A percentile compares a stretch with the other conserved stretches of the same genome.
These are phyloP conservation scores for Hydrolagus colliei DNA, from an alignment of 2,797 vertebrate species.

Conservation along the genomic window DNA sequence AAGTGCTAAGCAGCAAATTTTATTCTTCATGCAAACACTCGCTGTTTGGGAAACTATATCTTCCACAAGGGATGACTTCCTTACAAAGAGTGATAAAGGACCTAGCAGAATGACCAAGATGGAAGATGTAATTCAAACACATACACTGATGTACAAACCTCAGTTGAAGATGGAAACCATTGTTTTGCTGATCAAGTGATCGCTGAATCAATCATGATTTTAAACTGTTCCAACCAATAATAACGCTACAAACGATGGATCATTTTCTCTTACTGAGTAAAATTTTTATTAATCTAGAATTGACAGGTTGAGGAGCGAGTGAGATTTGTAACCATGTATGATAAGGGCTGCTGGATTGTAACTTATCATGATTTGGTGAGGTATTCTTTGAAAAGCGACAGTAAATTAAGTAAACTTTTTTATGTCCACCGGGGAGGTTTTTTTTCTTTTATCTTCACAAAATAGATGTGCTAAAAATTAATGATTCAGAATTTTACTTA, in stretches of 20 bases:
- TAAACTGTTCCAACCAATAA: conserved; percentile 23
- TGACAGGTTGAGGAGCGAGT: conserved; percentile 44
- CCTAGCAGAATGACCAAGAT: conserved; percentile 10
- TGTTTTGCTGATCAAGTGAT: not conserved
- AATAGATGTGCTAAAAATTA: conserved; percentile 66
- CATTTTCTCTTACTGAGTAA: conserved; percentile 22
- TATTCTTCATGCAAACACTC: conserved; percentile 68
- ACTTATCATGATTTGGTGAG: conserved; percentile 45
- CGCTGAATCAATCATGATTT: conserved; percentile 20
- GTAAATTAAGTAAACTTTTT: conserved; percentile 54
- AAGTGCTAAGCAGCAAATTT: conserved; percentile 66
- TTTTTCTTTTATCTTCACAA: conserved; percentile 68
- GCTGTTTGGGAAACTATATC: conserved; percentile 60
- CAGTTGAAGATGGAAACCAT: conserved; percentile 4
- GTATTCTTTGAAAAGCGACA: conserved; percentile 48
- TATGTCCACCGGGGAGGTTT: conserved; percentile 56
- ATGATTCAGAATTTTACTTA: conserved; percentile 54
- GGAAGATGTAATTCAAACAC: not conserved
- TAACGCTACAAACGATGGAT: not conserved
- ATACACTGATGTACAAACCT: conserved; percentile 20
- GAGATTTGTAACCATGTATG: conserved; percentile 46
- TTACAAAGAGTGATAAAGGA: conserved; percentile 33
- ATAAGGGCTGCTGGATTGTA: conserved; percentile 45
- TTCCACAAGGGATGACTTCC: conserved; percentile 58
- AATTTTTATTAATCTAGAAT: conserved; percentile 25